Evolutionary conservation across 2,797 vertebrate species (phyloP).

Genomic region (Gila robusta): DNA sequence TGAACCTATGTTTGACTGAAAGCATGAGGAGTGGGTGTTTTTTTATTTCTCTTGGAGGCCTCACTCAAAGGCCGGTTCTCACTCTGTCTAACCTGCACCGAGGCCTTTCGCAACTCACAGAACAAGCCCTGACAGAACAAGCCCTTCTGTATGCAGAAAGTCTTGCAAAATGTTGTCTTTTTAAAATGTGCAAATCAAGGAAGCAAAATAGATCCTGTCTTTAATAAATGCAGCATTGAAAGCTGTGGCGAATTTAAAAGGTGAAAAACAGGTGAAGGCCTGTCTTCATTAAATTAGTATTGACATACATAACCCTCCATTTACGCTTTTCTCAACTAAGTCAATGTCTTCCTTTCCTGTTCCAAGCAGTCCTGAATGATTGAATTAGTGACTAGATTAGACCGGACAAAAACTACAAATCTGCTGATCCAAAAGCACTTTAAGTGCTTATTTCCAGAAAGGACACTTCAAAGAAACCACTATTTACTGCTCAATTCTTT

Average conservation of each 20-base stretch:
- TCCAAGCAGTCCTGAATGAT: constrained; percentile 76
- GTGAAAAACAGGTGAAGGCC: constrained; percentile 81
- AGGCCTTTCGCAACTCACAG: constrained; percentile 26
- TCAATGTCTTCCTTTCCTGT: constrained; percentile 74
- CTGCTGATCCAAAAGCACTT: constrained; percentile 80
- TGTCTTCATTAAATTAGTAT: constrained; percentile 80
- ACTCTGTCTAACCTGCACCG: constrained; percentile 66
- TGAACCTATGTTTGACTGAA: constrained; percentile 74
- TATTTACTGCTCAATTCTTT: not conserved
- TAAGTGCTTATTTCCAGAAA: constrained; percentile 69
- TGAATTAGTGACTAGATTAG: constrained; percentile 80
- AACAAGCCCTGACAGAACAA: constrained; percentile 59
- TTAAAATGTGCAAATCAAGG: constrained; percentile 65
- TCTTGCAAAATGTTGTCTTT: constrained; percentile 67
- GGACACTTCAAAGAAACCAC: constrained; percentile 33
- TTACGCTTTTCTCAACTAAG: constrained; percentile 79
- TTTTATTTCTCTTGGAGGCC: constrained; percentile 76
- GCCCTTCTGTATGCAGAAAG: constrained; percentile 50
- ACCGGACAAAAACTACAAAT: constrained; percentile 75
- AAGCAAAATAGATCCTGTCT: constrained; percentile 69
- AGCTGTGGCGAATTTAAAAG: constrained; percentile 74
- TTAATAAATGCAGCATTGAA: constrained; percentile 69
- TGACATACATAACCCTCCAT: constrained; percentile 75
- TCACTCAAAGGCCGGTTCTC: constrained; percentile 70
- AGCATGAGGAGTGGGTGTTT: constrained; percentile 73